These are phyloP conservation scores for Stictonetta naevosa DNA, from an alignment of 2,113 vertebrate genomes.

Conservation along the genomic window DNA sequence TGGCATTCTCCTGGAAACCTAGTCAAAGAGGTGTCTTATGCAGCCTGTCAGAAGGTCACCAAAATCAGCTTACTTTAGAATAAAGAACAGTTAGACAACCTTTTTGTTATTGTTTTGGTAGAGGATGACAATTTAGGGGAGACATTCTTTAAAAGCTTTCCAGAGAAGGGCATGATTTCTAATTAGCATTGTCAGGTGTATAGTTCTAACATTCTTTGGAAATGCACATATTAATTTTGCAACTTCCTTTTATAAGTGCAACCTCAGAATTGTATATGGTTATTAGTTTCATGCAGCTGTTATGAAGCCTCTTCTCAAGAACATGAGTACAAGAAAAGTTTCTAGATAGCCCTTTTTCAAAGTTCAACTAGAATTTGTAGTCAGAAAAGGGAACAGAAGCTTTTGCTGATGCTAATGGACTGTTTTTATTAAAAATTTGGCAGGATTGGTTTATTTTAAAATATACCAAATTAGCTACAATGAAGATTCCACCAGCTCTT, in stretches of 20 bases:
- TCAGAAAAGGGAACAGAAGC: slow-evolving; percentile 10
- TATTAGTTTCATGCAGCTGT: not conserved
- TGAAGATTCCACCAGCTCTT: slow-evolving; percentile 58
- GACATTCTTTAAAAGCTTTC: slow-evolving; percentile 21
- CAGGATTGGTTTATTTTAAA: slow-evolving; percentile 54
- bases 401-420: not conserved
- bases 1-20: not conserved
- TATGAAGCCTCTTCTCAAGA: slow-evolving; percentile 46
- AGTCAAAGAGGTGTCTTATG: not conserved
- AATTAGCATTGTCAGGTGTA: not conserved
- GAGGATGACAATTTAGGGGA: not conserved
- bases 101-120: not conserved
- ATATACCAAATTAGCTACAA: slow-evolving; percentile 60
- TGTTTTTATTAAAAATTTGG: not conserved
- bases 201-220: not conserved
- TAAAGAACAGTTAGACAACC: not conserved
- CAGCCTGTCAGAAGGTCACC: not conserved
- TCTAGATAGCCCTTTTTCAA: slow-evolving; percentile 29
- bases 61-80: not conserved
- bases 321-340: slow-evolving; percentile 18
- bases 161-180: not conserved
- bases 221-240: not conserved
- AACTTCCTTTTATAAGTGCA: not conserved
- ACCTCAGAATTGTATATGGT: not conserved
- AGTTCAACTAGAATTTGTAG: not conserved